Evolutionary conservation across 64 coral and sea anemone species (phyloP), one percentile per base, ranked within the genome.

Genomic region (Platygyra sinensis): DNA sequence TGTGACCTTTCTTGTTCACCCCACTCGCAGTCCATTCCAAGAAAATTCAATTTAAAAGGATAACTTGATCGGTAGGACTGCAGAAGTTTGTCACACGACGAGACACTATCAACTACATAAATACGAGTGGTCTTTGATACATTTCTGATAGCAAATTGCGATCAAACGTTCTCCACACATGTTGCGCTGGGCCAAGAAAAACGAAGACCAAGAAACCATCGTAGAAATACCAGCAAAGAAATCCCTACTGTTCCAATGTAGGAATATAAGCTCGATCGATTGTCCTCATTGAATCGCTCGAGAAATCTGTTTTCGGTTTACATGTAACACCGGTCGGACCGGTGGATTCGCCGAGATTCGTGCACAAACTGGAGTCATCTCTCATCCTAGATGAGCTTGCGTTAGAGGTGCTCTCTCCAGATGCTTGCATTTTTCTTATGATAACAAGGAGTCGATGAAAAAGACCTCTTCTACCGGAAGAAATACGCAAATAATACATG

Each of bases 11-110:
- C 13, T 67, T 80, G 36, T 67, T 98, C 22, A 95, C 96, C 96
- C n/a, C 96, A 98, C 72, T 98, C 96, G 39, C 96, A 95, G 55
- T 98, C 96, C 46, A 95, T 69, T 25, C 96, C 96, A 30, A 98
- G 54, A 78, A 95, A 95, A 55, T 90, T 91, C 77, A 90, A 72
- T 36, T 74, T 71, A 27, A 87, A 79, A 31, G 88, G 78, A 86
- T 93, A 90, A 9, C 80, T 27, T 17, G 86, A 33, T 61, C 52
- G 84, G 87, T 93, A 90, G 19, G 67, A 83, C 80, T 87, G 20
- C 8, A 93, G 22, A 16, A 90, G 50, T 49, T 67, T 84, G 2
- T 96, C 95, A 71, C 95, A 96, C 27, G 62, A 65, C 20, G 30
- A 60, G 5, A 42, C 38, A 93, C 60, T 52, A 24, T 72, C 52